Percentiles rank a stretch among this genome's conserved stretches.
Evolutionary conservation across 1,140 invertebrate genomes (phyloP).

Genomic region (Marisa cornuarietis): DNA sequence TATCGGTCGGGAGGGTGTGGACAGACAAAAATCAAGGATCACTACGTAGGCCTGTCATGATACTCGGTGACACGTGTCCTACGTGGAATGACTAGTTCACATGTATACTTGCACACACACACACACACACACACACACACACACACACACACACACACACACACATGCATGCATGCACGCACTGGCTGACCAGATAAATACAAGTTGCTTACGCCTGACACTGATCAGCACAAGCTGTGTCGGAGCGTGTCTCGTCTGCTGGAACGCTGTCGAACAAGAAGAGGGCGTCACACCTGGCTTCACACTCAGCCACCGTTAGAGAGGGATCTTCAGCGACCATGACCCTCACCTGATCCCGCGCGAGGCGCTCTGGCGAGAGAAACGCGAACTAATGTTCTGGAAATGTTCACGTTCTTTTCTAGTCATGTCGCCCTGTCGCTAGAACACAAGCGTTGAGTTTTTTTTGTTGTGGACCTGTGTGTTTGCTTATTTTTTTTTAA

Average conservation of each 20-base stretch:
- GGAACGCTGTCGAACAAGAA: neutral
- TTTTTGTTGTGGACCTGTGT: no score
- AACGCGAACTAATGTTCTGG: no score
- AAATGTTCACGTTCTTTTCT: no score
- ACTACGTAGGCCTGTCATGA: no score
- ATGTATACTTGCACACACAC: neutral
- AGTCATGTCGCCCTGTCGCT: no score
- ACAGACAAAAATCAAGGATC: no score
- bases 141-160: neutral
- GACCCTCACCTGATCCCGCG: no score
- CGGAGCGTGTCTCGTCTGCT: neutral
- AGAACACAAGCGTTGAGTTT: no score
- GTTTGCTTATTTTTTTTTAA: no score
- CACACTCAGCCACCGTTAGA: neutral
- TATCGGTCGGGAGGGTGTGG: no score
- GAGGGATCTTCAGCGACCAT: neutral
- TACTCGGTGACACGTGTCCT: no score
- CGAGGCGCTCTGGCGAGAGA: neutral
- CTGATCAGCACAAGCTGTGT: neutral
- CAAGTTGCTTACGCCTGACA: neutral
- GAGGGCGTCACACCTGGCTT: neutral
- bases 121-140: constrained; percentile 4
- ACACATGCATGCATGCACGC: neutral
- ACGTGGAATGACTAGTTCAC: no score
- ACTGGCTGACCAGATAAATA: neutral